Conservation (phyloP, 2,888 invertebrate species). For the Ceratothoa steindachneri region DNA sequence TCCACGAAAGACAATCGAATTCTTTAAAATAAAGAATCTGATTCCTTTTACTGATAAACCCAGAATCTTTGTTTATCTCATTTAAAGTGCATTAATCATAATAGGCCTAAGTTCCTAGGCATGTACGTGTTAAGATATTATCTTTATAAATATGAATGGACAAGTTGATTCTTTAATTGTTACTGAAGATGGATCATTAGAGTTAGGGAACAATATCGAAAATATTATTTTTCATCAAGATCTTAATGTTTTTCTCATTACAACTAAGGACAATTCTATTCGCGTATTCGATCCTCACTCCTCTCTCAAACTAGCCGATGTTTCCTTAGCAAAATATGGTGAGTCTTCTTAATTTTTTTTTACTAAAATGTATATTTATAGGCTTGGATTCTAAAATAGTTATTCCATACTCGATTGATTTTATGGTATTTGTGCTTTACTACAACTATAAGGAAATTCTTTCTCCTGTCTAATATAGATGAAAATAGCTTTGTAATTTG, state of each 20-base stretch:
- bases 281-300: slow-evolving; percentile 50
- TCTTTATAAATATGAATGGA: slow-evolving; percentile 1
- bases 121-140: background rate
- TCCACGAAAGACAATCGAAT: background rate
- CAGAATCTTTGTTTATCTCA: background rate
- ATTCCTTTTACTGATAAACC: background rate
- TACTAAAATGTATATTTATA: too few species aligned
- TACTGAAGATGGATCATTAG: slow-evolving; percentile 48
- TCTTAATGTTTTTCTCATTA: slow-evolving; percentile 50
- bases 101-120: background rate
- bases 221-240: slow-evolving; percentile 50
- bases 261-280: slow-evolving; percentile 48
- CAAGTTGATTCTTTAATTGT: background rate
- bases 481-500: too few species aligned
- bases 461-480: too few species aligned
- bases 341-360: background rate
- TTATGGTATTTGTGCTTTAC: too few species aligned
- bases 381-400: too few species aligned
- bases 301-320: slow-evolving; percentile 49
- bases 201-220: slow-evolving; percentile 48
- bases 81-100: background rate
- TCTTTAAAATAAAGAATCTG: background rate
- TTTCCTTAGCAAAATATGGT: slow-evolving; percentile 39
- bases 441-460: too few species aligned
- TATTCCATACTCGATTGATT: too few species aligned